phyloP scores from a whole-genome alignment of 2,888 invertebrate genomes.

The Drosophila buzzatii region DNA sequence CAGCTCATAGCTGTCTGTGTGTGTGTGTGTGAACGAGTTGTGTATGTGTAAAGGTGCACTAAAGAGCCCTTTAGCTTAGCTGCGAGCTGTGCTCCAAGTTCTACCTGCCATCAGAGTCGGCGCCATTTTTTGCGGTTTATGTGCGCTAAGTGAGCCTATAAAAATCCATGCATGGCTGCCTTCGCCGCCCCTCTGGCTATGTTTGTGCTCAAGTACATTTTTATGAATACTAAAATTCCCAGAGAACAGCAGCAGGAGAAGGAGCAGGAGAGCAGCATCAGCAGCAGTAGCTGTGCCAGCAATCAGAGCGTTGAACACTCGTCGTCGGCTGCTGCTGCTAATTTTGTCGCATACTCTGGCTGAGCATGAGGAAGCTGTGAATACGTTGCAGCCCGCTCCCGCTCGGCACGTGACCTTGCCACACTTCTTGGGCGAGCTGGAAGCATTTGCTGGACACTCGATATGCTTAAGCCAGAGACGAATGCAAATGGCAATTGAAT shows the following conservation, averaged over 20 bases:
- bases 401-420: constrained; percentile 34
- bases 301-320: constrained; percentile 76
- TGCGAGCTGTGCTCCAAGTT: constrained; percentile 26
- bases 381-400: not conserved
- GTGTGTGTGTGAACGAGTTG: not conserved
- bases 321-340: constrained; percentile 57
- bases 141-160: constrained; percentile 80
- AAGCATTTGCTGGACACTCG: constrained; percentile 21
- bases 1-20: constrained; percentile 35
- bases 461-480: constrained; percentile 31
- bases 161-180: constrained; percentile 72
- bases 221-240: constrained; percentile 74
- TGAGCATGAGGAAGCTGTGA: constrained; percentile 16
- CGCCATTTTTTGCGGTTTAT: constrained; percentile 67
- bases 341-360: constrained; percentile 56
- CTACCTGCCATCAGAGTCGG: constrained; percentile 44
- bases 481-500: constrained; percentile 37
- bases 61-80: constrained; percentile 58
- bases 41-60: constrained; percentile 26
- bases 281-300: constrained; percentile 37
- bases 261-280: constrained; percentile 6
- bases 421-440: constrained; percentile 1
- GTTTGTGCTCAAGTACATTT: constrained; percentile 69
- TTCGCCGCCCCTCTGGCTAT: constrained; percentile 18
- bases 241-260: constrained; percentile 8